phyloP scores from a whole-genome alignment of 2,797 vertebrate genomes.

The Nyctibius grandis region DNA sequence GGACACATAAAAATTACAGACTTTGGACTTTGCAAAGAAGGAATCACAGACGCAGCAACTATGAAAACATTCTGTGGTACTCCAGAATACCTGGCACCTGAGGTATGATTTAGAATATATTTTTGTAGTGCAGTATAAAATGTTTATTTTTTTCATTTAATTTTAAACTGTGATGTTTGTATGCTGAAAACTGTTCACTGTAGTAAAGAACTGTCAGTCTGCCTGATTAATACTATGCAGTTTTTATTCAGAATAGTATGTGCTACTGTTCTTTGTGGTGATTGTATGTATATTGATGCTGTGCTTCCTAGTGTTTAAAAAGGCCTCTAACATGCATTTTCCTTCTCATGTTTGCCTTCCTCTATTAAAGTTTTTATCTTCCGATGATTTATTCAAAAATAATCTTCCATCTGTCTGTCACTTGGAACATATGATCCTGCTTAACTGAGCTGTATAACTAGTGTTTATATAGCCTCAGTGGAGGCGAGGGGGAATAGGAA shows the following conservation, averaged over 20 bases:
- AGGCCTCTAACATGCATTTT: neutral
- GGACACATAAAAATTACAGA: slow-evolving; percentile 98
- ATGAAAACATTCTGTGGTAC: slow-evolving; percentile 99
- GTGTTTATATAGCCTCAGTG: slow-evolving; percentile 22
- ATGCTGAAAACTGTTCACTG: neutral
- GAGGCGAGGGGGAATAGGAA: neutral
- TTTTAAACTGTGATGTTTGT: neutral
- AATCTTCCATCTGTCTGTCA: slow-evolving; percentile 54
- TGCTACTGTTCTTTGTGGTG: neutral
- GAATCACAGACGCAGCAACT: slow-evolving; percentile 95
- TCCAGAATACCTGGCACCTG: slow-evolving; percentile 94
- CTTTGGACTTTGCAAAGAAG: slow-evolving; percentile 97
- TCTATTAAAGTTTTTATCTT: slow-evolving; percentile 33
- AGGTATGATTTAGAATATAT: slow-evolving; percentile 76
- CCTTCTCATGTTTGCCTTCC: neutral
- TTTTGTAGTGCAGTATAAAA: neutral
- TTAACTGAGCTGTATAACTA: slow-evolving; percentile 10
- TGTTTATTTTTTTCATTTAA: neutral
- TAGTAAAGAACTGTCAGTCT: neutral
- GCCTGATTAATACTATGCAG: neutral
- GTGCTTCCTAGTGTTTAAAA: neutral
- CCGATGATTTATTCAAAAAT: slow-evolving; percentile 25
- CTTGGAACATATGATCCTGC: slow-evolving; percentile 43
- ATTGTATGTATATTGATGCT: neutral
- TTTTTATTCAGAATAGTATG: neutral